Evolutionary conservation across 2,113 vertebrate species (phyloP).

Genomic region (Mellivora capensis): DNA sequence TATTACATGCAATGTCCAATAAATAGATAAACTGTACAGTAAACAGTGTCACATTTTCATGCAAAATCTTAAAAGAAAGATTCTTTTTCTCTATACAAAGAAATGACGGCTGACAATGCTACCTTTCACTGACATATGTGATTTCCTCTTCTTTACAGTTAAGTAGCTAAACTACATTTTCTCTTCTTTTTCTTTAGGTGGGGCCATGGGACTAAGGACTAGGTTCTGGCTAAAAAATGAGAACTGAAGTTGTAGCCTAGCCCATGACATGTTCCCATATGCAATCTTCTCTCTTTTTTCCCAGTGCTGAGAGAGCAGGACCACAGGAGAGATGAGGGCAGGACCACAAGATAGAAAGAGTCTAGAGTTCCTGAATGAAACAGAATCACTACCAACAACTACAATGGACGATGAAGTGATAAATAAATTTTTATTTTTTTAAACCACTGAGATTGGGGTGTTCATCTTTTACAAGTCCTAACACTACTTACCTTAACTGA

Average conservation of each 20-base stretch:
- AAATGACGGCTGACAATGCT: neutral
- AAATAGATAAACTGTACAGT: neutral
- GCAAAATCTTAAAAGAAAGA: neutral
- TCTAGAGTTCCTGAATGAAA: neutral
- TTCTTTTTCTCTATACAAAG: neutral
- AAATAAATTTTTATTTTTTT: neutral
- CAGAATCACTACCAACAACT: neutral
- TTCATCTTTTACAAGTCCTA: neutral
- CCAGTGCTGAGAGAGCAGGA: neutral
- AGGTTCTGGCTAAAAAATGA: neutral
- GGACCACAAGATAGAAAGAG: neutral
- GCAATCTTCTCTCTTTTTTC: neutral
- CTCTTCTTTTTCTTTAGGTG: neutral
- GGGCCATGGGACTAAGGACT: neutral
- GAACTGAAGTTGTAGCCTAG: neutral
- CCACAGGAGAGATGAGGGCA: neutral
- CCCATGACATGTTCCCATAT: neutral
- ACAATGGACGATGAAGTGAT: neutral
- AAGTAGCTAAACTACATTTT: neutral
- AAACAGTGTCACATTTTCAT: neutral
- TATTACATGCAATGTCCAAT: neutral
- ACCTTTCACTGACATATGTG: neutral
- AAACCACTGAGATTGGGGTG: neutral
- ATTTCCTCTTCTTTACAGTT: neutral
- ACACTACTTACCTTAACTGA: neutral